Evolutionary conservation across 1,140 invertebrate genomes (phyloP), one percentile per base, ranked within the genome.

Genomic region (Odontomachus brunneus): DNA sequence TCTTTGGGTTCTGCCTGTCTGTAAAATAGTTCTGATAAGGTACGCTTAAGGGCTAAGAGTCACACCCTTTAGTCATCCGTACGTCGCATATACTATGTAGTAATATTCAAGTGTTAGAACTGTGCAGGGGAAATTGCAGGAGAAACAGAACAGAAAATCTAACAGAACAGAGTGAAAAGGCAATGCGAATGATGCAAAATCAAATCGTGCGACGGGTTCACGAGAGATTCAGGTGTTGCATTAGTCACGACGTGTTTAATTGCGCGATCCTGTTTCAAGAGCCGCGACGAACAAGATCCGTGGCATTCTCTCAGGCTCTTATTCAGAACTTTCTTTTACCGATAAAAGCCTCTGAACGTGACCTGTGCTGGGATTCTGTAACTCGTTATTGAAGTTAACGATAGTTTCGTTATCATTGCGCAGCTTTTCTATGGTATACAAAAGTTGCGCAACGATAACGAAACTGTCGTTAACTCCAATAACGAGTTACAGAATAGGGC

Each of bases 291-390:
- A 60, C 7, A 38, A 75, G 12, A 9, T 14, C 59, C 12, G 15
- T 49, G 3, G 62, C 53, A 63, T 84, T 80, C 63, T 49, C 26
- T 80, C n/a, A n/a, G n/a, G n/a, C n/a, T n/a, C n/a, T n/a, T n/a
- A n/a, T n/a, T n/a, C n/a, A n/a, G n/a, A n/a, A n/a, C n/a, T n/a
- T n/a, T n/a, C n/a, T n/a, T n/a, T n/a, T n/a, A n/a, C n/a, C n/a
- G n/a, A n/a, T n/a, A n/a, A n/a, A n/a, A n/a, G n/a, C n/a, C n/a
- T n/a, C n/a, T n/a, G n/a, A n/a, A n/a, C n/a, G n/a, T n/a, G n/a
- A n/a, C n/a, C n/a, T n/a, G n/a, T n/a, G n/a, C n/a, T n/a, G n/a
- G n/a, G n/a, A n/a, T n/a, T n/a, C n/a, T n/a, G n/a, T n/a, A n/a
- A n/a, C n/a, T n/a, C n/a, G n/a, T n/a, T n/a, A n/a, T n/a, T n/a